Percentiles rank a stretch among this genome's conserved stretches.
These are phyloP conservation scores for Aphodius sticticus DNA, from an alignment of 2,888 invertebrate species.

Conservation along the genomic window DNA sequence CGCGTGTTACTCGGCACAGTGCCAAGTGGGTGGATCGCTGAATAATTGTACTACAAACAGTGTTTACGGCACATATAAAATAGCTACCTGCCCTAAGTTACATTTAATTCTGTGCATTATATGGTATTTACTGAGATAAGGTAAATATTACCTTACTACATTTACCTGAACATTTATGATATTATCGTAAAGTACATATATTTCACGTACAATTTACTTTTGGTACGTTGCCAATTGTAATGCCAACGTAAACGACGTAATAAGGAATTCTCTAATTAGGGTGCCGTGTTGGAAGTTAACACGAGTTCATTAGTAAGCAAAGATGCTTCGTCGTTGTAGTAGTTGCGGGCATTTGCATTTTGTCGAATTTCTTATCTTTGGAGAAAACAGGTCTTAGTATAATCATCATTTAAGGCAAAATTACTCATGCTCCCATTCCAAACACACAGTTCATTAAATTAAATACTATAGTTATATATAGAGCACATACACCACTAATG, in stretches of 20 bases:
- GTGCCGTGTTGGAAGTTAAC: neutral
- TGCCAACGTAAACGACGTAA: neutral
- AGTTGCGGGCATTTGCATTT: neutral
- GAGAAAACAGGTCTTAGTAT: neutral
- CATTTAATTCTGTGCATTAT: neutral
- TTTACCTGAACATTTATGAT: neutral
- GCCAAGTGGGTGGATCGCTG: constrained; percentile 22
- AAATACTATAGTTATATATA: too few relatives aligned
- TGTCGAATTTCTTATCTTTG: neutral
- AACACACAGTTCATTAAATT: too few relatives aligned
- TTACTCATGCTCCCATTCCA: too few relatives aligned
- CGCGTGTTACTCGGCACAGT: constrained; percentile 14
- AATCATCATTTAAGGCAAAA: neutral
- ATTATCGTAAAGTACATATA: neutral
- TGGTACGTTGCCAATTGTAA: neutral
- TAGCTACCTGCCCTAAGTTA: neutral
- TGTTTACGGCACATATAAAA: neutral
- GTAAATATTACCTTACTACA: neutral
- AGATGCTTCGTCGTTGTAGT: neutral
- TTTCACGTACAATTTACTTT: neutral
- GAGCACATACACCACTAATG: too few relatives aligned
- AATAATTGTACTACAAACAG: constrained; percentile 10
- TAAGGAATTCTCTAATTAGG: neutral
- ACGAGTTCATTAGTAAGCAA: neutral
- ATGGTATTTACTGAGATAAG: neutral